phyloP scores from a whole-genome alignment of 2,797 vertebrate species.

The Tadarida brasiliensis region DNA sequence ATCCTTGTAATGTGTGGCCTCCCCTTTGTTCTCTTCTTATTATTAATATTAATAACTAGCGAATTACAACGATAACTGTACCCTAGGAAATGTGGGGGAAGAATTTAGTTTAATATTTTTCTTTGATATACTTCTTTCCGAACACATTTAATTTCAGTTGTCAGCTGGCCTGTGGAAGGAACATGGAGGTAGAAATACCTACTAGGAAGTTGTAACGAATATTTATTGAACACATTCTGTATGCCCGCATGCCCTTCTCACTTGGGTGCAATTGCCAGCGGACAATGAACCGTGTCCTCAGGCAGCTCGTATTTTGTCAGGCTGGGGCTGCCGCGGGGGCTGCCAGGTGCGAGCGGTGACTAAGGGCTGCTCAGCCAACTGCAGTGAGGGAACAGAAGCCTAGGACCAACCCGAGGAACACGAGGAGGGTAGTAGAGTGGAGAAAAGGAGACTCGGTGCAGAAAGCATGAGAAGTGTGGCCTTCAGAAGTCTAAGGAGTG shows the following conservation, averaged over 20 bases:
- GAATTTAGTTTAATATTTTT: background rate
- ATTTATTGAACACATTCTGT: background rate
- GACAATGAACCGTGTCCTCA: fast-evolving
- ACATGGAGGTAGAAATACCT: background rate
- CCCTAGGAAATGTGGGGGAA: background rate
- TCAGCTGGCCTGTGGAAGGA: background rate
- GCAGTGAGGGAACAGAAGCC: background rate
- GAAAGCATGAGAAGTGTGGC: background rate
- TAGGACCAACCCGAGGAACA: background rate
- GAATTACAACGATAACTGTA: background rate
- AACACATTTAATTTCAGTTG: background rate
- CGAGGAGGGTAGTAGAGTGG: background rate
- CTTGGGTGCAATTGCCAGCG: background rate
- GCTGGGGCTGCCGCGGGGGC: background rate
- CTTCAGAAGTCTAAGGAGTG: background rate
- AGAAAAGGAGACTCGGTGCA: background rate
- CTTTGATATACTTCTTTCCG: background rate
- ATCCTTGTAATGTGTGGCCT: background rate
- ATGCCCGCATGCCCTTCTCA: background rate
- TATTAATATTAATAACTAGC: background rate
- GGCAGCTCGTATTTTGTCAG: background rate
- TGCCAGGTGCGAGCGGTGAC: background rate
- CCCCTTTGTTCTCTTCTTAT: background rate
- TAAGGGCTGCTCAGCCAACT: fast-evolving
- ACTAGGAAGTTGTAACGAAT: background rate